These are phyloP conservation scores for Oriolus oriolus DNA, from an alignment of 2,113 vertebrate species.

Conservation along the genomic window DNA sequence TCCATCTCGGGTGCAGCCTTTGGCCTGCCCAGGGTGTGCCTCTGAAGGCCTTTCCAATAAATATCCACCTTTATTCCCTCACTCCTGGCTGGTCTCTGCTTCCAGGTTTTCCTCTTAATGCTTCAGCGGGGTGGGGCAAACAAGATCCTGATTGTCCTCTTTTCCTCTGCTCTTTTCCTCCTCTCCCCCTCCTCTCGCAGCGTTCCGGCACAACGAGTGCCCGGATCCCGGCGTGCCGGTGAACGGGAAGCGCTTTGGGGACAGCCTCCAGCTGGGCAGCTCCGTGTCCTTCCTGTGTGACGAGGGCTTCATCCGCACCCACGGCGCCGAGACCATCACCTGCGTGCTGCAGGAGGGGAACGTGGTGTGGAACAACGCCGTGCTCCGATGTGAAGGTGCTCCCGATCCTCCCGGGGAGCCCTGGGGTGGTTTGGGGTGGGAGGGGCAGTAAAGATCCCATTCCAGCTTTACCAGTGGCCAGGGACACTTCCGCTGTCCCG, in stretches of 20 bases:
- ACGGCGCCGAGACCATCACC: constrained; percentile 91
- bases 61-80: too few species aligned
- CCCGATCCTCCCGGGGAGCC: rapidly evolving
- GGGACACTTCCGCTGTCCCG: not conserved
- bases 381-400: constrained; percentile 88
- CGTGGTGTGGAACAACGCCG: constrained; percentile 94
- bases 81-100: too few species aligned
- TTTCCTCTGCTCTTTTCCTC: rapidly evolving
- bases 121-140: rapidly evolving
- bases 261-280: constrained; percentile 94
- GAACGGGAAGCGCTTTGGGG: constrained; percentile 93
- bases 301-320: constrained; percentile 93
- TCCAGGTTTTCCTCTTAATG: too few species aligned
- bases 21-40: too few species aligned
- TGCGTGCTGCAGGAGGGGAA: constrained; percentile 95
- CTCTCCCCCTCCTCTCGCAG: constrained; percentile 33
- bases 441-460: rapidly evolving
- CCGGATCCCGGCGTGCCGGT: constrained; percentile 93
- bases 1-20: too few species aligned
- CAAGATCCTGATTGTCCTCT: not conserved
- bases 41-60: too few species aligned
- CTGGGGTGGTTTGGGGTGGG: rapidly evolving
- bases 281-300: constrained; percentile 96
- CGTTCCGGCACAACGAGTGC: constrained; percentile 95
- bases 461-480: too few species aligned